Evolutionary conservation across 1,140 invertebrate genomes (phyloP).

Genomic region (Aphelenchoides fujianensis): DNA sequence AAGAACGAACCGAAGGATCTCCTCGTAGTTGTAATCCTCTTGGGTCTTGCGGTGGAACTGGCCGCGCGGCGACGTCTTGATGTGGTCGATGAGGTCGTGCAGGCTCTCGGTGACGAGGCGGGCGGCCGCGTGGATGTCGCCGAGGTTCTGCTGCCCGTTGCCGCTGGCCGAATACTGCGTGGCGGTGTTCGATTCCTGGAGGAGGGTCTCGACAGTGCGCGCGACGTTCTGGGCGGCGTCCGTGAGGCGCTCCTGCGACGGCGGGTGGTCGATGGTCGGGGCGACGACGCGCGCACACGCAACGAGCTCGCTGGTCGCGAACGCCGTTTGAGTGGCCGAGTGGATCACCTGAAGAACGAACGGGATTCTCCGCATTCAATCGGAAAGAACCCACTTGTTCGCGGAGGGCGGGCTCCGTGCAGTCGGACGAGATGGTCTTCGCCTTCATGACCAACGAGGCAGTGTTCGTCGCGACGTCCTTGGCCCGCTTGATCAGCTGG

Average conservation of each 20-base stretch:
- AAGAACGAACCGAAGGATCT: slow-evolving; percentile 37
- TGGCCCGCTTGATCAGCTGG: slow-evolving; percentile 53
- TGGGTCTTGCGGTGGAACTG: slow-evolving; percentile 60
- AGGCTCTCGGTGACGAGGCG: slow-evolving; percentile 82
- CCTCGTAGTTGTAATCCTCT: slow-evolving; percentile 61
- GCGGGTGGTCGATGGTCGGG: slow-evolving; percentile 77
- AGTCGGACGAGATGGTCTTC: slow-evolving; percentile 72
- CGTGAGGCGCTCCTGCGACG: slow-evolving; percentile 87
- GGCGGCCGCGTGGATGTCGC: slow-evolving; percentile 79
- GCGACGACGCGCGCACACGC: slow-evolving; percentile 85
- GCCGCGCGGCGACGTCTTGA: slow-evolving; percentile 68
- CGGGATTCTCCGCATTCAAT: slow-evolving; percentile 62
- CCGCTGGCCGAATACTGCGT: slow-evolving; percentile 62
- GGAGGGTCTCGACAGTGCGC: slow-evolving; percentile 83
- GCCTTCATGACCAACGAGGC: slow-evolving; percentile 75
- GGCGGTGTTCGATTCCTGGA: slow-evolving; percentile 74
- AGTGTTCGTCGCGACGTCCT: slow-evolving; percentile 58
- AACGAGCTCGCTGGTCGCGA: slow-evolving; percentile 93
- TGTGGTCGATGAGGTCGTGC: slow-evolving; percentile 84
- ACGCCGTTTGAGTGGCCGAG: slow-evolving; percentile 88
- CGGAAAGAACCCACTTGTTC: slow-evolving; percentile 74
- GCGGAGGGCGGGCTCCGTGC: slow-evolving; percentile 68
- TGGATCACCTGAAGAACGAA: slow-evolving; percentile 27
- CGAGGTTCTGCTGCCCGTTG: slow-evolving; percentile 67
- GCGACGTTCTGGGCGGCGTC: slow-evolving; percentile 83